Percentiles rank a stretch among this genome's conserved stretches.
phyloP scores from a whole-genome alignment of 2,113 vertebrate genomes.

The Tautogolabrus adspersus region DNA sequence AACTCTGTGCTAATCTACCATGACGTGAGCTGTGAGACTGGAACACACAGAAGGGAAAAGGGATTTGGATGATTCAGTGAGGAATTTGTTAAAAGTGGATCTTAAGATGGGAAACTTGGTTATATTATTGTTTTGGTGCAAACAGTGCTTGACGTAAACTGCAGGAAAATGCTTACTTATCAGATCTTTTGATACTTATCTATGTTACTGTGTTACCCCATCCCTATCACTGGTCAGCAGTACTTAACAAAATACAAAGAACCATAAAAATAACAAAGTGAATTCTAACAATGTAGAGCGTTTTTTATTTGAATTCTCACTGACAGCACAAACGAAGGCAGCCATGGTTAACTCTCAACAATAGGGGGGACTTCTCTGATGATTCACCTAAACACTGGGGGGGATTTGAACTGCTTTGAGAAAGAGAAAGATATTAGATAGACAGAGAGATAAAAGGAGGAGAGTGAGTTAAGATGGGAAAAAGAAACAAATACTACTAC shows the following conservation, averaged over 20 bases:
- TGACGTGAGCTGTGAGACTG: conserved; percentile 68
- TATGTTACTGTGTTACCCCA: not conserved
- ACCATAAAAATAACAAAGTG: not conserved
- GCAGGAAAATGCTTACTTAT: conserved; percentile 2
- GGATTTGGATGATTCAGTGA: conserved; percentile 60
- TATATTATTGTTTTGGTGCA: conserved; percentile 34
- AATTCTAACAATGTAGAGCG: not conserved
- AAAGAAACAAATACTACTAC: no score
- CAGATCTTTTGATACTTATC: not conserved
- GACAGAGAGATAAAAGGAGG: not conserved
- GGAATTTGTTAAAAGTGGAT: conserved; percentile 50
- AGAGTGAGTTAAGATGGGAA: no score
- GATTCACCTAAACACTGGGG: conserved; percentile 30
- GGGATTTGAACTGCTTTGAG: conserved; percentile 13
- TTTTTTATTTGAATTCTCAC: no score
- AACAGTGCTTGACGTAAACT: conserved; percentile 6
- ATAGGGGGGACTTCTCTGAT: conserved; percentile 2
- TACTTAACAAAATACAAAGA: conserved; percentile 26
- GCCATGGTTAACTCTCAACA: not conserved
- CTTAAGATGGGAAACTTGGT: conserved; percentile 46
- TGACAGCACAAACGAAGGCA: no score
- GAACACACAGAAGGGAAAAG: conserved; percentile 66
- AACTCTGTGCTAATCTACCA: conserved; percentile 61
- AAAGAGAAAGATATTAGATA: not conserved
- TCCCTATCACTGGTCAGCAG: not conserved